Percentiles rank a stretch among this genome's conserved stretches.
Evolutionary conservation across 2,888 invertebrate species (phyloP).

Genomic region (Tenthredo amoena): DNA sequence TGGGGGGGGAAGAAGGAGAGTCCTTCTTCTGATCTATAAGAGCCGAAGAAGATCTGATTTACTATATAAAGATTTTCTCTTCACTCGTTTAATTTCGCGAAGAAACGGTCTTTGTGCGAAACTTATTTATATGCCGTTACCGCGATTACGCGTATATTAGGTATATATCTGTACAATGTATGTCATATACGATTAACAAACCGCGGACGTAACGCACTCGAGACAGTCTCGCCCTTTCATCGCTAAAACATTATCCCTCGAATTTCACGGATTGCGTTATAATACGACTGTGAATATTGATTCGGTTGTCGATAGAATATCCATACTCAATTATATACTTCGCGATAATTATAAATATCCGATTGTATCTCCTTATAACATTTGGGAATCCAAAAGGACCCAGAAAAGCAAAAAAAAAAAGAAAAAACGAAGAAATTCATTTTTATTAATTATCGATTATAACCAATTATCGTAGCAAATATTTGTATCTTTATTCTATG

Average conservation of each 20-base stretch:
- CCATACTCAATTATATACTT: background rate
- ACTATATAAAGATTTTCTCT: too few species aligned
- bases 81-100: too few species aligned
- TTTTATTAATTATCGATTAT: too few species aligned
- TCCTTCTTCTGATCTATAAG: background rate
- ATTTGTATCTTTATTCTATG: too few species aligned
- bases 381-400: too few species aligned
- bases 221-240: background rate
- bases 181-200: background rate
- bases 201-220: slow-evolving; percentile 8
- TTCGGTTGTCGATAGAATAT: slow-evolving; percentile 59
- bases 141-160: too few species aligned
- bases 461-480: too few species aligned
- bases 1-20: background rate
- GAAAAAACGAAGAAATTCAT: too few species aligned
- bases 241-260: background rate
- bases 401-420: too few species aligned
- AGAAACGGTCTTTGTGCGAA: too few species aligned
- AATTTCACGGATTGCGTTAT: slow-evolving; percentile 41
- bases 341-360: background rate
- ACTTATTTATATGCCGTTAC: too few species aligned
- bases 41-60: background rate
- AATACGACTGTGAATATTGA: slow-evolving; percentile 57
- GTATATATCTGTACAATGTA: background rate
- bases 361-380: too few species aligned